Conservation (phyloP, 2,113 vertebrate species). For the Acrocephalus kingi region DNA sequence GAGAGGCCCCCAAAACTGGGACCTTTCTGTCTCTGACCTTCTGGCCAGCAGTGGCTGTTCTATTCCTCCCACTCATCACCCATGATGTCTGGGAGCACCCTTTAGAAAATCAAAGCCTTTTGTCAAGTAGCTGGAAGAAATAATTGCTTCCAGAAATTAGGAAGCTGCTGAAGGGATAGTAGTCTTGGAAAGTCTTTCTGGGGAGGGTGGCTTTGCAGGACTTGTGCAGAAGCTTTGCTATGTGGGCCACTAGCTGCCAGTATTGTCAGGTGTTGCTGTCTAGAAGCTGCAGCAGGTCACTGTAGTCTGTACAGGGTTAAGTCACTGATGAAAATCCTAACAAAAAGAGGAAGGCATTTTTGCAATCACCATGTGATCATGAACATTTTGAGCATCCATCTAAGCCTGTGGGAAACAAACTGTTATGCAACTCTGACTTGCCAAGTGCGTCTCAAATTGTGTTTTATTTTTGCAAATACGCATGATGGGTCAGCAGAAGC, state of each 20-base stretch:
- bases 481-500: conserved; percentile 61
- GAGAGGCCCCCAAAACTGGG: neutral
- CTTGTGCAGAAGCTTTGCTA: neutral
- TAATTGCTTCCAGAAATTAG: neutral
- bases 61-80: neutral
- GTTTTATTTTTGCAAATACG: conserved; percentile 44
- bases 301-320: neutral
- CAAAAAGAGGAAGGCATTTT: conserved; percentile 2
- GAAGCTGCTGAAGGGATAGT: neutral
- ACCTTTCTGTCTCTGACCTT: neutral
- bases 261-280: neutral
- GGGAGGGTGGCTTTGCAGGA: neutral
- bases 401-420: conserved; percentile 63
- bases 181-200: neutral
- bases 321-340: neutral
- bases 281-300: neutral
- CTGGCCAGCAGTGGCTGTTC: neutral
- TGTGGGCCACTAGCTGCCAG: neutral
- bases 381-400: conserved; percentile 30
- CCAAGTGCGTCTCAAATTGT: conserved; percentile 40
- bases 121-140: neutral
- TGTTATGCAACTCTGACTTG: conserved; percentile 54
- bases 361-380: neutral
- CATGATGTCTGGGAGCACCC: neutral
- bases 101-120: neutral